Evolutionary conservation across 1,140 invertebrate genomes (phyloP), one percentile per base, ranked within the genome.

Genomic region (Pseudomyrmex pallidus): DNA sequence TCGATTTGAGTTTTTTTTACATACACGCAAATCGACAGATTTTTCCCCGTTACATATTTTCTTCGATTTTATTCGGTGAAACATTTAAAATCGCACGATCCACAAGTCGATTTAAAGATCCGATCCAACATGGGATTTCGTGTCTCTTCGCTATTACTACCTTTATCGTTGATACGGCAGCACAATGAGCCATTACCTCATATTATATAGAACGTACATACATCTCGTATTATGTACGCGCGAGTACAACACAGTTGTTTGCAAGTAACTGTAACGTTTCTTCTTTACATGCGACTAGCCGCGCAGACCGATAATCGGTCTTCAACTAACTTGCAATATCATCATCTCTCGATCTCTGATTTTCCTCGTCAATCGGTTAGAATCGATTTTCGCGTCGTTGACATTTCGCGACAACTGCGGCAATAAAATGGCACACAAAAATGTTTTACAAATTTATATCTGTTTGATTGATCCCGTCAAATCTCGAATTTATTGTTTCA

Each of bases 191-290:
- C 57, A 84, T 85, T 85, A 84, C 76, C 63, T 68, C 46, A 59
- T 64, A 64, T 87, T 86, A 87, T 83, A 82, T 82, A 44, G 35
- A 22, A 62, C 56, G 76, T 7, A 50, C 56, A 68, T 7, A 50
- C 54, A 72, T 87, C 57, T 80, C 54, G 59, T 74, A 83, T 87
- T 87, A 82, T 74, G 84, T 35, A 35, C 73, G 82, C 84, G 82
- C 46, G 76, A 74, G 59, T 74, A 74, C 84, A 84, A 46, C 63
- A 74, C 64, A 54, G 72, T 74, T 83, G 67, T 85, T 85, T 85
- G 70, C 56, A 10, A 70, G 10, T 85, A 84, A 85, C 84, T 85
- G 82, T 85, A 84, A 77, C 66, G 56, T 70, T 84, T 77, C 46
- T 57, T 66, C 35, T 77, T 77, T 62, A 62, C 74, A 77, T 64